Evolutionary conservation across 1,140 invertebrate genomes (phyloP).

Genomic region (Xylocopa sonorina): DNA sequence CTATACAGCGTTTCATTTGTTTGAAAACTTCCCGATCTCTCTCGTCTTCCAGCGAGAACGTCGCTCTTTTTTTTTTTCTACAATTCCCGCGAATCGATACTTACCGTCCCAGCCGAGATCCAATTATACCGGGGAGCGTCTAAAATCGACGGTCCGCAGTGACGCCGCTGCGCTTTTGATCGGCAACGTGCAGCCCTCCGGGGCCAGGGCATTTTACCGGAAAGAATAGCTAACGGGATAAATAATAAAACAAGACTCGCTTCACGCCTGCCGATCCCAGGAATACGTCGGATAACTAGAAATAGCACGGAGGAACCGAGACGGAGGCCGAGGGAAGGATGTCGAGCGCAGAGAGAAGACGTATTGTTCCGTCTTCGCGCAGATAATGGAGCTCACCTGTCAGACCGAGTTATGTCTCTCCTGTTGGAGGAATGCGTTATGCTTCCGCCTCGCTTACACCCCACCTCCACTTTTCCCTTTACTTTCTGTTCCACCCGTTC

Average conservation of each 20-base stretch:
- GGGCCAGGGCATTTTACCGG: neutral
- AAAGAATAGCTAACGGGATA: slow-evolving; percentile 36
- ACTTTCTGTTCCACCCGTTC: neutral
- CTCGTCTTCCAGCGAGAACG: no score
- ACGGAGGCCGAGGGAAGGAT: slow-evolving; percentile 49
- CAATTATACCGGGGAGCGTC: no score
- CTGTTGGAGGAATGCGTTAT: slow-evolving; percentile 57
- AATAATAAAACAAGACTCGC: slow-evolving; percentile 70
- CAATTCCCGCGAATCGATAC: no score
- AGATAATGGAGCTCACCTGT: slow-evolving; percentile 72
- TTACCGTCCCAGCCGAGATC: no score
- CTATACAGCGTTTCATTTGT: no score
- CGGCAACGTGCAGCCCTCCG: neutral
- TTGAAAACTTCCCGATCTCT: no score
- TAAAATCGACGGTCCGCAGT: no score
- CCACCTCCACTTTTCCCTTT: neutral
- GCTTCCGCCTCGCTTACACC: slow-evolving; percentile 24
- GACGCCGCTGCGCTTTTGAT: neutral
- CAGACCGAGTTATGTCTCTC: slow-evolving; percentile 71
- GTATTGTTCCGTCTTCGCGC: slow-evolving; percentile 72
- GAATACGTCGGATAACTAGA: slow-evolving; percentile 70
- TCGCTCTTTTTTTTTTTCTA: no score
- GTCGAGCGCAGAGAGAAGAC: slow-evolving; percentile 56
- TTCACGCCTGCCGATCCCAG: slow-evolving; percentile 65
- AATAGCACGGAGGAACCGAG: slow-evolving; percentile 40